phyloP scores from a whole-genome alignment of 1,140 invertebrate species.

The Onthophagus taurus region DNA sequence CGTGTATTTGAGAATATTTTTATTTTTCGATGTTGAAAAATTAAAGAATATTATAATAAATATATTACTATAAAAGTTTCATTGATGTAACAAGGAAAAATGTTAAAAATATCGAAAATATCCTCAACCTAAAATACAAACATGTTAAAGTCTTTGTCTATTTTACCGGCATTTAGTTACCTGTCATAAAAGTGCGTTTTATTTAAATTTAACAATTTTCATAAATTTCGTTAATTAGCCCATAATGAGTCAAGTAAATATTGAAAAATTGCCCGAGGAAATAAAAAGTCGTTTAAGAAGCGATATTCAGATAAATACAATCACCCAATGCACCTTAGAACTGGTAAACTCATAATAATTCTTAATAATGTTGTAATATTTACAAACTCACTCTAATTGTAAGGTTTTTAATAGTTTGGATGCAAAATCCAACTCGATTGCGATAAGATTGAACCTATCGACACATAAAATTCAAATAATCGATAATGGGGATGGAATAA shows the following conservation, averaged over 20 bases:
- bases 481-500: slow-evolving; percentile 56
- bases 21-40: too few relatives aligned
- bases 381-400: slow-evolving; percentile 25
- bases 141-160: too few relatives aligned
- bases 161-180: too few relatives aligned
- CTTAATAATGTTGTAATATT: neutral
- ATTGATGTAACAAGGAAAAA: too few relatives aligned
- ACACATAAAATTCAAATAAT: slow-evolving; percentile 52
- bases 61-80: too few relatives aligned
- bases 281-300: slow-evolving; percentile 7
- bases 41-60: too few relatives aligned
- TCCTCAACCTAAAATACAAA: too few relatives aligned
- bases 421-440: slow-evolving; percentile 50
- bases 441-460: slow-evolving; percentile 48
- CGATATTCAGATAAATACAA: slow-evolving; percentile 3
- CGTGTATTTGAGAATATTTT: too few relatives aligned
- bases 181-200: too few relatives aligned
- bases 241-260: slow-evolving; percentile 7
- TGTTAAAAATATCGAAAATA: too few relatives aligned
- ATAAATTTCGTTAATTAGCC: neutral
- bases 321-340: slow-evolving; percentile 11
- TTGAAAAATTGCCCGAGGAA: slow-evolving; percentile 10
- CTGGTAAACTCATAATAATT: slow-evolving; percentile 6
- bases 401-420: slow-evolving; percentile 56
- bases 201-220: neutral